Evolutionary conservation across 2,113 vertebrate genomes (phyloP).

Genomic region (Tringa solitaria): DNA sequence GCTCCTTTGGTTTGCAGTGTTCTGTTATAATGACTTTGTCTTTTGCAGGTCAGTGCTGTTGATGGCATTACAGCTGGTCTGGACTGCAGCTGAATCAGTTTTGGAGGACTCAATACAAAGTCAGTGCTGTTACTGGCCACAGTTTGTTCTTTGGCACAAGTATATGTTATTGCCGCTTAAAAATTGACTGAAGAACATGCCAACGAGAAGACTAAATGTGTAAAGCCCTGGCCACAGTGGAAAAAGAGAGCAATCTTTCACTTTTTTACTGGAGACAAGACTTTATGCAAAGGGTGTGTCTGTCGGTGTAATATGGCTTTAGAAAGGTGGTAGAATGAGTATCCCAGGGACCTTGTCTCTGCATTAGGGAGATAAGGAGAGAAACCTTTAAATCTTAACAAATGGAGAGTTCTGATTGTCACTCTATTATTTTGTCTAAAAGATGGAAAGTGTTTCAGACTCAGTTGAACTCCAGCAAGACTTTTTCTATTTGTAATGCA

Average conservation of each 20-base stretch:
- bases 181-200: background rate
- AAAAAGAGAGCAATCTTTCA: background rate
- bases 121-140: background rate
- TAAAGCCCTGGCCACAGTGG: background rate
- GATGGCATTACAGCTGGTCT: background rate
- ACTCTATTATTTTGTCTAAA: background rate
- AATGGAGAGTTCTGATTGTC: background rate
- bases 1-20: background rate
- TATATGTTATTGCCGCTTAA: background rate
- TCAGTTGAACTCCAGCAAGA: background rate
- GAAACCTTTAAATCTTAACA: background rate
- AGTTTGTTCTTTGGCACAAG: background rate
- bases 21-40: background rate
- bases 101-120: background rate
- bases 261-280: background rate
- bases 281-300: background rate
- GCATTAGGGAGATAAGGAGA: fast-evolving
- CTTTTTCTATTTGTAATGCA: background rate
- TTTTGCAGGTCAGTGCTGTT: background rate
- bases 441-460: background rate
- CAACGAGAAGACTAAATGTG: background rate
- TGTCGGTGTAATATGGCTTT: background rate
- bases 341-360: background rate
- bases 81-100: background rate
- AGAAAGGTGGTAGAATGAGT: background rate